Evolutionary conservation across 2,113 vertebrate species (phyloP), one percentile per base, ranked within the genome.

Genomic region (Crotalus viridis): DNA sequence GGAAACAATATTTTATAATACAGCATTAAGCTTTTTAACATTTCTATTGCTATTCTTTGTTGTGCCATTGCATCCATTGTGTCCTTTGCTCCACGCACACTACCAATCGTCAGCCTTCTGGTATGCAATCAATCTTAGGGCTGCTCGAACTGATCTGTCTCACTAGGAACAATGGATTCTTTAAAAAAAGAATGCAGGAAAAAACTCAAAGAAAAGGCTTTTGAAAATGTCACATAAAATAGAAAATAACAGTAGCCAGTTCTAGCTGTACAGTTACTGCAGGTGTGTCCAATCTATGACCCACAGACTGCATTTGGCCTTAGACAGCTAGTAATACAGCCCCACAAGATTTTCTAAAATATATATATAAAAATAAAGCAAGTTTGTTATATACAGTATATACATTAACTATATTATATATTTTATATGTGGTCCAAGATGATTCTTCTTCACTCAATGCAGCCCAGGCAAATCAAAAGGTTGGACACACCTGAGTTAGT

Each of bases 1-100:
- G 85, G 93, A 96, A 94, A 52, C 69, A 92, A 91, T 33, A 93
- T 92, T 93, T 81, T 81, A 81, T 89, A 93, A 91, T 56, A 1
- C 3, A 90, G 59, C 93, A 94, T n/a, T 33, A 21, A 91, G 90
- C 64, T 87, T 43, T 92, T 7, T 6, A 39, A 15, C 10, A 46
- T 69, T 46, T 88, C 46, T 94, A 56, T n/a, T 92, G 24, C 21
- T 59, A 61, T 28, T 90, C 86, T 96, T 94, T 94, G 74, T 94
- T 96, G 61, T 59, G 19, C 13, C 24, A n/a, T 93, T 87, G 24
- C 21, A 43, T 51, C 22, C 10, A 61, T 28, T 48, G 22, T 6
- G 81, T 89, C 15, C 54, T 86, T 89, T 89, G 64, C 69, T 89
- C 24, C 43, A 54, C 9, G 92, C 89, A 85, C 54, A 21, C 22